Conservation (phyloP, 2,797 vertebrate genomes). For the Australoheros facetus region DNA sequence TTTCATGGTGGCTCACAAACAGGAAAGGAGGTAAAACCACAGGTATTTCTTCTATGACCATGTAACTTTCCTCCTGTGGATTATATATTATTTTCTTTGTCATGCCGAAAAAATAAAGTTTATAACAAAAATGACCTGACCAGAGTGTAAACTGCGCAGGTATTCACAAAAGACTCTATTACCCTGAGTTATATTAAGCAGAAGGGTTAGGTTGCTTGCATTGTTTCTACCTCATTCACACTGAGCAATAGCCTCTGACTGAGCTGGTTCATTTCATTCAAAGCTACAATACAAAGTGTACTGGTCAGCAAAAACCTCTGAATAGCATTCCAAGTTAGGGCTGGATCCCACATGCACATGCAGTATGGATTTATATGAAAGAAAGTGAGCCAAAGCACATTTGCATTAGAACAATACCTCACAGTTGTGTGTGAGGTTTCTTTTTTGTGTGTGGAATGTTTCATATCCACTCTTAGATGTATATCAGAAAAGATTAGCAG, state of each 20-base stretch:
- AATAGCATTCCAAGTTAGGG: slow-evolving; percentile 3
- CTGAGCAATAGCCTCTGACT: background rate
- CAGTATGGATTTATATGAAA: background rate
- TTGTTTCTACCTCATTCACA: slow-evolving; percentile 22
- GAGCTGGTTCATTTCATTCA: slow-evolving; percentile 19
- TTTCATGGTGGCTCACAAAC: slow-evolving; percentile 16
- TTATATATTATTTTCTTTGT: background rate
- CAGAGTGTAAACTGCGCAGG: slow-evolving; percentile 8
- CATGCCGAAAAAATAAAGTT: background rate
- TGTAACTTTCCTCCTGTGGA: background rate
- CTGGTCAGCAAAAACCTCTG: slow-evolving; percentile 18
- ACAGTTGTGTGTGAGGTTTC: background rate
- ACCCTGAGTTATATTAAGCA: background rate
- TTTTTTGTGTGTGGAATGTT: background rate
- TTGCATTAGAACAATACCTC: background rate
- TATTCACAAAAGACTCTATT: slow-evolving; percentile 1
- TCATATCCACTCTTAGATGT: too few species aligned
- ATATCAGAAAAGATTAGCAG: too few species aligned
- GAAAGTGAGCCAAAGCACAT: background rate
- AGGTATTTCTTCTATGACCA: slow-evolving; percentile 14
- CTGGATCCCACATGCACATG: background rate
- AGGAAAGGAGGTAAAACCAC: slow-evolving; percentile 8
- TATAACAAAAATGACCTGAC: background rate
- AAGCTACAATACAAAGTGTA: slow-evolving; percentile 17
- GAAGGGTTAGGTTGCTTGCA: background rate